phyloP scores from a whole-genome alignment of 2,888 invertebrate species.

The Sphaerophoria rueppellii region DNA sequence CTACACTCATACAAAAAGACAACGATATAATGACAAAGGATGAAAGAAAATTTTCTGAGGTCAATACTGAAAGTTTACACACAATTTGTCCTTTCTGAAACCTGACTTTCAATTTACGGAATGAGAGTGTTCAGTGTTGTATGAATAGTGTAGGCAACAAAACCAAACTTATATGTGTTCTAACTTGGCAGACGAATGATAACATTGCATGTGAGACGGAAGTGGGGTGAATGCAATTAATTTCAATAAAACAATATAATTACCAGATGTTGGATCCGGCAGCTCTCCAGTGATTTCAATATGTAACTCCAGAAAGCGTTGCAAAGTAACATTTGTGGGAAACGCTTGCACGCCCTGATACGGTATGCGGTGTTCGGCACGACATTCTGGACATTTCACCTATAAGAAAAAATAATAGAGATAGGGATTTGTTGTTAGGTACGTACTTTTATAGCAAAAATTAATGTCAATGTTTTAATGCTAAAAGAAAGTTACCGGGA shows the following conservation, averaged over 20 bases:
- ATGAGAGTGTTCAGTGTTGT: background rate
- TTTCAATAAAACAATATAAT: slow-evolving; percentile 70
- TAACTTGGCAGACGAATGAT: background rate
- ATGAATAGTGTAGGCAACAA: background rate
- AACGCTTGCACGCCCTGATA: slow-evolving; percentile 97
- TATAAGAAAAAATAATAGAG: slow-evolving; percentile 77
- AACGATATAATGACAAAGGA: slow-evolving; percentile 1
- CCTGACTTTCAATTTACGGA: slow-evolving; percentile 5
- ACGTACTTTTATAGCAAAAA: no score
- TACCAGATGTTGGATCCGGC: slow-evolving; percentile 93
- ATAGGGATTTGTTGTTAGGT: no score
- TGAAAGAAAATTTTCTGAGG: slow-evolving; percentile 23
- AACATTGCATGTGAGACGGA: background rate
- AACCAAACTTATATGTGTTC: background rate
- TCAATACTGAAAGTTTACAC: slow-evolving; percentile 29
- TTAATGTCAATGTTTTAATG: no score
- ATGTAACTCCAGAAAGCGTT: slow-evolving; percentile 96
- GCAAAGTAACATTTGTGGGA: slow-evolving; percentile 97
- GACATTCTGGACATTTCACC: slow-evolving; percentile 99
- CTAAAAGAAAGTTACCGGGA: no score
- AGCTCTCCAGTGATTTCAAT: slow-evolving; percentile 95
- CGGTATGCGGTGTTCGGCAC: slow-evolving; percentile 97
- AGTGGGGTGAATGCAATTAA: slow-evolving; percentile 46
- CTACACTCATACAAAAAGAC: background rate
- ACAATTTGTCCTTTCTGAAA: slow-evolving; percentile 30